phyloP scores from a whole-genome alignment of 53 echinoderm and acorn worm species.

The Apostichopus leukothele region DNA sequence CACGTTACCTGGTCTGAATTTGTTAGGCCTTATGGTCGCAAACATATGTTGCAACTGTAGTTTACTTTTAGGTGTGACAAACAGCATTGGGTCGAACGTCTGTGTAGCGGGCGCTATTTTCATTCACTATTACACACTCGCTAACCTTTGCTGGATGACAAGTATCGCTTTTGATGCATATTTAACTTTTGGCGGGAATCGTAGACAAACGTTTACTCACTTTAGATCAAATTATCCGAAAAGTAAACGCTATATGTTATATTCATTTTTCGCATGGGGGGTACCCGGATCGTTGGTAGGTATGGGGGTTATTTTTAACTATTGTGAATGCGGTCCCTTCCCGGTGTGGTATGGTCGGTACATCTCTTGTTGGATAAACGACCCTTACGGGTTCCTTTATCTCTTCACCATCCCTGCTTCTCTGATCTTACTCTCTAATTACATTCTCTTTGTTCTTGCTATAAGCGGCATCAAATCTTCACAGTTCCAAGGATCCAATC shows the following conservation, averaged over 20 bases:
- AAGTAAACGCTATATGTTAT: slow-evolving; percentile 54
- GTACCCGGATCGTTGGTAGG: slow-evolving; percentile 56
- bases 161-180: slow-evolving; percentile 80
- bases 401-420: slow-evolving; percentile 72
- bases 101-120: slow-evolving; percentile 68
- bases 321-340: slow-evolving; percentile 61
- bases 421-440: slow-evolving; percentile 59
- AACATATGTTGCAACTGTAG: slow-evolving; percentile 62
- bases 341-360: slow-evolving; percentile 74
- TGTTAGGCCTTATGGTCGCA: slow-evolving; percentile 70
- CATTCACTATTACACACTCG: slow-evolving; percentile 75
- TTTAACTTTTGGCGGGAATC: slow-evolving; percentile 81
- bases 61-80: slow-evolving; percentile 60
- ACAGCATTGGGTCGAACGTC: slow-evolving; percentile 43
- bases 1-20: slow-evolving; percentile 82
- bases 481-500: background rate
- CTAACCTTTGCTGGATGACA: slow-evolving; percentile 83
- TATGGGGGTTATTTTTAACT: slow-evolving; percentile 60
- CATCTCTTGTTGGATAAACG: slow-evolving; percentile 83
- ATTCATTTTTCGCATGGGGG: slow-evolving; percentile 89
- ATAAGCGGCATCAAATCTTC: slow-evolving; percentile 60
- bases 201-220: slow-evolving; percentile 33
- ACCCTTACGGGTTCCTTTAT: slow-evolving; percentile 64
- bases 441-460: slow-evolving; percentile 59
- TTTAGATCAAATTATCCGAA: slow-evolving; percentile 40